phyloP scores from a whole-genome alignment of 2,888 invertebrate genomes.

The Eudasyphora cyanicolor region DNA sequence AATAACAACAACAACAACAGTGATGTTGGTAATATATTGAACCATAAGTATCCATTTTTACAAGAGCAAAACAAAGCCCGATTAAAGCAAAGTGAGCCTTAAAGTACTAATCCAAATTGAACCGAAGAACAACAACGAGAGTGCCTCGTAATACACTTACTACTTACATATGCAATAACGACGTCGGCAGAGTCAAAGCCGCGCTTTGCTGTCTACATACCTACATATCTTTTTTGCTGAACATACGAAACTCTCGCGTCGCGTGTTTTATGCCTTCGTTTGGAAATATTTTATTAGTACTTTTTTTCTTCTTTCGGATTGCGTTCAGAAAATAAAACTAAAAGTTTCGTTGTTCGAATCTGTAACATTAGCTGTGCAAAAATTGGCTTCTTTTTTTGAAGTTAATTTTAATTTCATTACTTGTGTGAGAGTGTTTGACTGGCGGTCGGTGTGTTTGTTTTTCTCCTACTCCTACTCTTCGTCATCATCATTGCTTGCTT shows the following conservation, averaged over 20 bases:
- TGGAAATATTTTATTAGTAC: constrained; percentile 29
- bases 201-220: background rate
- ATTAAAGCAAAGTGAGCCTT: constrained; percentile 5
- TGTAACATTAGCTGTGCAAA: constrained; percentile 24
- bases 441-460: background rate
- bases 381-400: constrained; percentile 3
- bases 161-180: background rate
- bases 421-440: constrained; percentile 3
- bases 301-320: background rate
- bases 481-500: background rate
- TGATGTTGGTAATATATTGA: constrained; percentile 13
- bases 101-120: constrained; percentile 24
- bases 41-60: constrained; percentile 8
- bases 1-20: background rate
- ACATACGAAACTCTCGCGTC: background rate
- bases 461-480: background rate
- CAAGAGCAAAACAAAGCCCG: background rate
- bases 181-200: too few relatives aligned
- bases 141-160: too few relatives aligned
- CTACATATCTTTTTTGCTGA: background rate
- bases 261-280: constrained; percentile 37
- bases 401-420: constrained; percentile 33
- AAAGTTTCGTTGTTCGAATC: background rate
- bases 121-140: background rate
- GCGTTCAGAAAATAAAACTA: background rate